These are phyloP conservation scores for Chelonus formosanus DNA, from an alignment of 2,888 invertebrate species.

Conservation along the genomic window DNA sequence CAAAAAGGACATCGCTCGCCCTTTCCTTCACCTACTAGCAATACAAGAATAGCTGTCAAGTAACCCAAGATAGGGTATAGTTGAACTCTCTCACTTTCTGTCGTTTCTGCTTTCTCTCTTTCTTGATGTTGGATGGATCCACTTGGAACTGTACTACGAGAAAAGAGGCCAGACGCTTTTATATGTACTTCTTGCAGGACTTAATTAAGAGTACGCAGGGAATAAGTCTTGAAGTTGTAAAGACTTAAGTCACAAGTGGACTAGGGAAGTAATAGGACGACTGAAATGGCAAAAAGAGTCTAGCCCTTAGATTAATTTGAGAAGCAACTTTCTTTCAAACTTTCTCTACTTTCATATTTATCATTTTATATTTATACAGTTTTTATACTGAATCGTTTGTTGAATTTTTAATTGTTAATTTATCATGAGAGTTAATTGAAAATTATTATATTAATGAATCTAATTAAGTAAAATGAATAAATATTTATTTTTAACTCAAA, in stretches of 20 bases:
- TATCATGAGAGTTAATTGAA: no score
- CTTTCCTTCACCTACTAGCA: slow-evolving; percentile 12
- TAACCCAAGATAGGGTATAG: slow-evolving; percentile 15
- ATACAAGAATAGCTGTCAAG: slow-evolving; percentile 9
- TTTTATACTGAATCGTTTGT: no score
- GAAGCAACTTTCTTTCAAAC: slow-evolving; percentile 3
- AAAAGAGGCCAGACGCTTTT: slow-evolving; percentile 10
- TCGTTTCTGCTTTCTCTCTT: slow-evolving; percentile 4
- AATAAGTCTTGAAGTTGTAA: slow-evolving; percentile 17
- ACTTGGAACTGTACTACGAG: slow-evolving; percentile 3
- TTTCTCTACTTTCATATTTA: not conserved
- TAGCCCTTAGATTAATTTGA: slow-evolving; percentile 9
- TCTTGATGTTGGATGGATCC: not conserved
- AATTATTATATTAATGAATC: no score
- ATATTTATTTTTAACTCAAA: no score
- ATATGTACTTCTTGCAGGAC: slow-evolving; percentile 42
- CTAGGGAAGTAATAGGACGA: not conserved
- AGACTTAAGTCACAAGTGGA: slow-evolving; percentile 24
- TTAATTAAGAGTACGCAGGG: slow-evolving; percentile 48
- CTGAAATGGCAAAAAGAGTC: not conserved
- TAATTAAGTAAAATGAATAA: no score
- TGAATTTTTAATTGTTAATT: no score
- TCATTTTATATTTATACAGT: no score
- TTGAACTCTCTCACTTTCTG: slow-evolving; percentile 6
- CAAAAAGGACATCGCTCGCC: slow-evolving; percentile 61